Evolutionary conservation across 2,888 invertebrate genomes (phyloP), one percentile per base, ranked within the genome.

Genomic region (Clistopyga incitator): DNA sequence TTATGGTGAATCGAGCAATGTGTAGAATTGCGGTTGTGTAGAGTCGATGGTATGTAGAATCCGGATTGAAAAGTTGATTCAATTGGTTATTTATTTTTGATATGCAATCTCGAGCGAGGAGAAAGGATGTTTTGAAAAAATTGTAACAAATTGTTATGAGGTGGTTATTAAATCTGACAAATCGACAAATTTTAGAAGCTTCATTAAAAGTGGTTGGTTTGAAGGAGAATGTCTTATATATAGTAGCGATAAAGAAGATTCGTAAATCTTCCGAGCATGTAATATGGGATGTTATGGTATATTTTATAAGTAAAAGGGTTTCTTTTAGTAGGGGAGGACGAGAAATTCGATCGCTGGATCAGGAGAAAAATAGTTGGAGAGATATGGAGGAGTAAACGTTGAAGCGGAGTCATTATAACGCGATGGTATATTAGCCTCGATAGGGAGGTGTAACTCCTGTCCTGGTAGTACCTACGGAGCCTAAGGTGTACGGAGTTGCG

Each of bases 231-330:
- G 34, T 3, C 34, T 38, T 68, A 59, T 59, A 78, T 67, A 81
- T 38, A 82, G 45, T 29, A 59, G 65, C 75, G 25, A 71, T 65
- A 76, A 64, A 65, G 59, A 71, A 75, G 82, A 79, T 83, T 76
- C 71, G 71, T 79, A 83, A 83, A 83, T 79, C 75, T 71, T 71
- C 20, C 42, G 52, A 78, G n/a, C 67, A 70, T 78, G 78, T 78
- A 75, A 70, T 82, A 68, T 38, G 59, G 29, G 47, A 59, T 59
- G 67, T 67, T 78, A 54, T 67, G 15, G 59, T 56, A 56, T 77
- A 71, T 77, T 81, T 81, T 67, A 74, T 67, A 54, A n/a, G 47
- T n/a, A 50, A 34, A 61, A 38, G 34, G 29, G 71, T 71, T 65
- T 52, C 20, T 38, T 71, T 38, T n/a, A 29, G 42, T 15, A 20